Conservation (phyloP, 1,140 invertebrate genomes). For the Vollenhovia emeryi region DNA sequence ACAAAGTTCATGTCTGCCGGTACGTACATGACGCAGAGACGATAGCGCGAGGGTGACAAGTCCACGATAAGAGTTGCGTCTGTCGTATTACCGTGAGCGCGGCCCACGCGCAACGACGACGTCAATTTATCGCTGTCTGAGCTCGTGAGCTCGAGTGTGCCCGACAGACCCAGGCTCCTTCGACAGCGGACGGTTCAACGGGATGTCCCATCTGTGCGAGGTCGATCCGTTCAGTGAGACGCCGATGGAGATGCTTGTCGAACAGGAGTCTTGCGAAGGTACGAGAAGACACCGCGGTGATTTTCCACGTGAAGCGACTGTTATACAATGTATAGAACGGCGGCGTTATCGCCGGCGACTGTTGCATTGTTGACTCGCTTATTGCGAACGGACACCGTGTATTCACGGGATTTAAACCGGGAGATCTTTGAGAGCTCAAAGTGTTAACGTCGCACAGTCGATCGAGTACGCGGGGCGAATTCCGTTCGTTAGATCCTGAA, state of each 20-base stretch:
- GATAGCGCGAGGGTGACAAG: neutral
- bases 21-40: too few species aligned
- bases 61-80: neutral
- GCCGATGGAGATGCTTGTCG: constrained; percentile 75
- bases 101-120: neutral
- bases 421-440: neutral
- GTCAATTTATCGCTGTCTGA: neutral
- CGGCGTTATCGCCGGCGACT: neutral
- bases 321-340: neutral
- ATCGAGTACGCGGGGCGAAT: neutral
- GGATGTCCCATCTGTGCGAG: constrained; percentile 74
- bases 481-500: neutral
- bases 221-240: constrained; percentile 79
- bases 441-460: neutral
- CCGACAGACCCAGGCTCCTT: neutral
- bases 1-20: constrained; percentile 9
- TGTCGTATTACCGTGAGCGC: neutral
- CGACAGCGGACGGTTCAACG: neutral
- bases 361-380: constrained; percentile 1
- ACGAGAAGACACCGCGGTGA: neutral
- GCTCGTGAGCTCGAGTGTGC: neutral
- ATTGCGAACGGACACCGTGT: neutral
- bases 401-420: neutral
- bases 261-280: constrained; percentile 67
- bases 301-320: neutral